Evolutionary conservation across 2,888 invertebrate species (phyloP).

Genomic region (Acleris holmiana): DNA sequence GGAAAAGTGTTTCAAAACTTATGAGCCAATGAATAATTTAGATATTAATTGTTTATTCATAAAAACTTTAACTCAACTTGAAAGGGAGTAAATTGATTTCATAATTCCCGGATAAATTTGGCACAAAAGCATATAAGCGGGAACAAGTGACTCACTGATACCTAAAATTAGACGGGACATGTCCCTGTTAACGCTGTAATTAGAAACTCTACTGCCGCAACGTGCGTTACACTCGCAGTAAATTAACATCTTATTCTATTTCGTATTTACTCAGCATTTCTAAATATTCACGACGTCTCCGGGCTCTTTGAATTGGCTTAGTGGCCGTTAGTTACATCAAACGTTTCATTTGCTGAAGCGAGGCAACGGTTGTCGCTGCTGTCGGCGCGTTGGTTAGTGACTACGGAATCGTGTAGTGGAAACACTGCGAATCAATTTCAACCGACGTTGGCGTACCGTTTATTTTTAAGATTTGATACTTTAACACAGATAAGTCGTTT

Average conservation of each 20-base stretch:
- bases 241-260: constrained; percentile 19
- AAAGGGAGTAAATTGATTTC: no score
- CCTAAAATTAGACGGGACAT: no score
- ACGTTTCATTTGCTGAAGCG: constrained; percentile 24
- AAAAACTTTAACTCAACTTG: no score
- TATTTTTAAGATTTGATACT: not conserved
- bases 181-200: not conserved
- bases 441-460: not conserved
- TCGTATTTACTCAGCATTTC: constrained; percentile 27
- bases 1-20: no score
- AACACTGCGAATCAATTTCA: constrained; percentile 1
- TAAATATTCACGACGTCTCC: constrained; percentile 22
- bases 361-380: constrained; percentile 10
- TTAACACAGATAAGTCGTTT: no score
- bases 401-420: constrained; percentile 4
- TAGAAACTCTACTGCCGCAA: not conserved
- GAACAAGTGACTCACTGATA: not conserved
- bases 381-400: not conserved
- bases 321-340: constrained; percentile 9
- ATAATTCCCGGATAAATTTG: no score
- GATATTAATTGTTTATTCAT: no score
- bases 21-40: no score
- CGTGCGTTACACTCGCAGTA: constrained; percentile 8
- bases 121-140: not conserved
- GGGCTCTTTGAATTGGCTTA: constrained; percentile 16